Base-by-base conservation (phyloP, 2,797 vertebrate genomes). In the Argya squamiceps region DNA sequence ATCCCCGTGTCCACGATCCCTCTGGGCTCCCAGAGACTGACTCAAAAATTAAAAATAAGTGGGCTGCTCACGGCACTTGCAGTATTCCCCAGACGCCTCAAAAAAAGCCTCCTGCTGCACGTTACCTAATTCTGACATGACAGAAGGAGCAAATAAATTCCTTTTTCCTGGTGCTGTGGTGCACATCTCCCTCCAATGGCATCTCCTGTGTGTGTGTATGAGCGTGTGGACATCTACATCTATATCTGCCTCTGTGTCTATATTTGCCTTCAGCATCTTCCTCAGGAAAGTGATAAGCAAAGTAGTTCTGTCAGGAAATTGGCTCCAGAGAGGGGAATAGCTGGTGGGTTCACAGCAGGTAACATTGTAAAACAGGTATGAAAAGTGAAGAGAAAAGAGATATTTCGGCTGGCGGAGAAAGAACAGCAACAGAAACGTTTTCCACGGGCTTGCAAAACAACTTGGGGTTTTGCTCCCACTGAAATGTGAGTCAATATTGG, bases 131-230 rank as follows among this genome's bases (percentile, higher is more conserved):
- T 79, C 53, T 50, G 39, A 39, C 80, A 13, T 1, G 36, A 24
- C 55, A 89, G 68, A 41, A 39, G 75, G 75, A 91, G 67, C 62
- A 36, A 24, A 34, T 30, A 32, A 24, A 34, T 30, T 2, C 52
- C 74, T 41, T 9, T 67, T 30, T 37, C 21, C 3, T 12, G 59
- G 34, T 5, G 74, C 76, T 32, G 4, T 1, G 34, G 39, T 4
- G 18, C 24, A 3, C 4, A 2, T 8, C 58, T 14, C n/a, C 10
- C 11, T 3, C 17, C 73, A 4, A 1, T 0, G 12, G 76, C 5
- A 20, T 4, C 18, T 4, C 78, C 78, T 6, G 24, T 4, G 41
- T 5, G 52, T 8, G 29, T 6, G 74, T 19, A 15, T 2, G 9
- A 19, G 46, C 6, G 9, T 3, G 41, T 4, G 49, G 55, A 49